Conservation (phyloP, 1,140 invertebrate genomes). For the Diachasma alloeum region DNA sequence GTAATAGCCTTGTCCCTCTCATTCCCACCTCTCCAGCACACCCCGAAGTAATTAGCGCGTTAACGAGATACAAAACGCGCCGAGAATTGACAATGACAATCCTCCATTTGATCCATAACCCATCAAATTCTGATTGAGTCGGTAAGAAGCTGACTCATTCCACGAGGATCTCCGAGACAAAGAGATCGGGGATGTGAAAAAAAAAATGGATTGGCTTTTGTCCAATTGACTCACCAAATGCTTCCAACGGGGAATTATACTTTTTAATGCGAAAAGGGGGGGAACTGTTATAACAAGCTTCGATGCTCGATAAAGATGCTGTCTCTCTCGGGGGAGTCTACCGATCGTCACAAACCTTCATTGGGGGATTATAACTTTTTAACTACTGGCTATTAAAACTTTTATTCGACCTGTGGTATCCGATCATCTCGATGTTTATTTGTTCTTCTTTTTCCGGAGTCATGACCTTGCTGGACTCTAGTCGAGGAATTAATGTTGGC, state of each 20-base stretch:
- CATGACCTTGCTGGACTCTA: background rate
- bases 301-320: background rate
- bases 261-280: background rate
- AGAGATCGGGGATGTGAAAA: background rate
- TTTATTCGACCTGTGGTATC: conserved; percentile 30
- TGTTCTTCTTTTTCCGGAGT: background rate
- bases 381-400: conserved; percentile 43
- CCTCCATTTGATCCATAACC: background rate
- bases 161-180: no score
- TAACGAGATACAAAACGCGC: conserved; percentile 32
- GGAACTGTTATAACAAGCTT: conserved; percentile 14
- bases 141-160: background rate
- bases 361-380: conserved; percentile 38
- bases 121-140: background rate
- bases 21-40: background rate
- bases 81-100: conserved; percentile 9
- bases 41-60: conserved; percentile 32
- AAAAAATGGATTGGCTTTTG: background rate
- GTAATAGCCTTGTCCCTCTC: conserved; percentile 20
- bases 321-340: background rate
- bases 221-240: background rate
- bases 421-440: background rate
- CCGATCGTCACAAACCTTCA: background rate
- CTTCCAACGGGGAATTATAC: background rate
- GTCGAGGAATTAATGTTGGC: background rate